These are phyloP conservation scores for Sarcophilus harrisii DNA, from an alignment of 2,797 vertebrate species.

Conservation along the genomic window DNA sequence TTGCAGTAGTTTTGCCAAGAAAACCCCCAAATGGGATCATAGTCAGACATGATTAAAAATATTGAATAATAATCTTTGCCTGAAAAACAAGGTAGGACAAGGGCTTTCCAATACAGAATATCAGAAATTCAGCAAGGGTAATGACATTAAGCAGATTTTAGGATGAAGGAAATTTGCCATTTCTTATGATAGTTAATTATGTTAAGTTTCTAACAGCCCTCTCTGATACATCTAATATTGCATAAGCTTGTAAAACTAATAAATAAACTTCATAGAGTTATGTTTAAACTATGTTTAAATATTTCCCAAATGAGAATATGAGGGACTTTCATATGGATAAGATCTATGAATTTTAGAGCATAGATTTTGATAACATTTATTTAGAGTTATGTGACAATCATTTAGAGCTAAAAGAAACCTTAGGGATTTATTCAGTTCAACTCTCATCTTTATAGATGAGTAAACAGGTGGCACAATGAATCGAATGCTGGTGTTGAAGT, in stretches of 20 bases:
- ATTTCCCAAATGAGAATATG: background rate
- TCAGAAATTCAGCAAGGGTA: background rate
- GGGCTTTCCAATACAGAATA: background rate
- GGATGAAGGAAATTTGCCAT: background rate
- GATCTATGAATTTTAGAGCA: background rate
- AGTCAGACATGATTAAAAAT: background rate
- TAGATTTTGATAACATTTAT: background rate
- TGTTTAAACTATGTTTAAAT: background rate
- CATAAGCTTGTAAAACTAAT: background rate
- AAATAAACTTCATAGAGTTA: background rate
- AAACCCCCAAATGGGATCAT: background rate
- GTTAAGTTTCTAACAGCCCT: background rate
- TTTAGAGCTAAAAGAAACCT: background rate
- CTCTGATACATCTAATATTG: background rate
- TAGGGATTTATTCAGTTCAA: background rate
- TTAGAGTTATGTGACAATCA: too few species aligned
- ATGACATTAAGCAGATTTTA: background rate
- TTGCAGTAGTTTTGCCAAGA: background rate
- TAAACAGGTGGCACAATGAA: background rate
- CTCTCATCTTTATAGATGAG: background rate
- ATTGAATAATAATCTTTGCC: too few species aligned
- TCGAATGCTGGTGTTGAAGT: too few species aligned
- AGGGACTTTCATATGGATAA: background rate
- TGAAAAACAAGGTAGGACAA: background rate
- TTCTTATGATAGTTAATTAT: background rate